These are phyloP conservation scores for Drosophila tripunctata DNA, from an alignment of 2,888 invertebrate genomes.

Conservation along the genomic window DNA sequence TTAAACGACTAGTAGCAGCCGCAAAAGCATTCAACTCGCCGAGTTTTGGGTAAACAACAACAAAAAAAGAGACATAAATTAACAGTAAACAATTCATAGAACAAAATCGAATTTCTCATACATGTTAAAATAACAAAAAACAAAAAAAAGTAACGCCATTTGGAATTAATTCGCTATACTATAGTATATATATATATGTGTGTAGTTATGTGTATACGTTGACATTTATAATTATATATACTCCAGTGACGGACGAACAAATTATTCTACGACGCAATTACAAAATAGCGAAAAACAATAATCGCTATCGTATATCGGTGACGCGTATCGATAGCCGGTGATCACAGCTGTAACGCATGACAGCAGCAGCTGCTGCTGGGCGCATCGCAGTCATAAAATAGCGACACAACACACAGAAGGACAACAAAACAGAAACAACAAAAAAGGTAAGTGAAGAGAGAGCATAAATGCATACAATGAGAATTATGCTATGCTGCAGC, in stretches of 20 bases:
- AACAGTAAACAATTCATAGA: slow-evolving; percentile 19
- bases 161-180: slow-evolving; percentile 8
- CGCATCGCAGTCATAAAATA: slow-evolving; percentile 34
- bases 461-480: not conserved
- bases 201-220: slow-evolving; percentile 13
- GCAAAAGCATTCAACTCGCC: slow-evolving; percentile 42
- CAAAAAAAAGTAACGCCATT: slow-evolving; percentile 11
- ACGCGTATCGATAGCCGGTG: slow-evolving; percentile 34
- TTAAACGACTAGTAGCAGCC: slow-evolving; percentile 24
- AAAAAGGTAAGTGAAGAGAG: slow-evolving; percentile 43
- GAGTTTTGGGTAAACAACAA: slow-evolving; percentile 21
- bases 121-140: slow-evolving; percentile 22
- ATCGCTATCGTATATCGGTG: slow-evolving; percentile 15
- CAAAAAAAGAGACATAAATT: no score
- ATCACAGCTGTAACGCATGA: slow-evolving; percentile 37
- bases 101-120: slow-evolving; percentile 29
- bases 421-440: not conserved
- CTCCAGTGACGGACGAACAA: slow-evolving; percentile 24
- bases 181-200: slow-evolving; percentile 11
- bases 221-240: slow-evolving; percentile 23
- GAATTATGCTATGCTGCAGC: no score
- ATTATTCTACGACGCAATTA: slow-evolving; percentile 61
- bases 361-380: slow-evolving; percentile 34
- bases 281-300: slow-evolving; percentile 16
- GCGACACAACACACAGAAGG: slow-evolving; percentile 17